A percentile compares a stretch with the other conserved stretches of the same genome.
Conservation (phyloP, 1,140 invertebrate genomes). For the Aphis gossypii region DNA sequence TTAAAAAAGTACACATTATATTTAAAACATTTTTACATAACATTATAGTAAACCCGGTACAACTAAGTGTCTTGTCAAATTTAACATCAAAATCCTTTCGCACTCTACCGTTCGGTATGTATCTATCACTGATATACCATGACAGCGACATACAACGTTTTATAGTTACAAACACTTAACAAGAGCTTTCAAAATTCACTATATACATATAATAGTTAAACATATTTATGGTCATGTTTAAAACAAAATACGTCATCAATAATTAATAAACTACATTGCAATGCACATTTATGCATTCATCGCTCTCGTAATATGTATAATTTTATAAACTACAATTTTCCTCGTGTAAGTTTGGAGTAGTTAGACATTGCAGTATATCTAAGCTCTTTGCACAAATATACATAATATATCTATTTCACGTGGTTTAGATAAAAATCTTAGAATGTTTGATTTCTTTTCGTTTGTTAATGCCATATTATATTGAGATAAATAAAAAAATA, state of each 20-base stretch:
- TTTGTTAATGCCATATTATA: not conserved
- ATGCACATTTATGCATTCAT: no score
- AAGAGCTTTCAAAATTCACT: no score
- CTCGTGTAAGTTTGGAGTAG: not conserved
- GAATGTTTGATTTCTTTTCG: not conserved
- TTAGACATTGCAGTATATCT: not conserved
- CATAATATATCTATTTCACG: no score
- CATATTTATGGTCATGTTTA: not conserved
- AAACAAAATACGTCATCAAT: not conserved
- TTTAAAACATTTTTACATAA: no score
- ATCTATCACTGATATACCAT: not conserved
- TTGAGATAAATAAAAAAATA: no score
- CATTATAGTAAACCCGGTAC: no score
- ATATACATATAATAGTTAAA: no score
- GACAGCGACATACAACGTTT: not conserved
- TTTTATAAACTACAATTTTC: not conserved
- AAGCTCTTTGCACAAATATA: not conserved
- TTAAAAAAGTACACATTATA: no score
- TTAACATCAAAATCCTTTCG: not conserved
- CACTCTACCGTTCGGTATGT: not conserved
- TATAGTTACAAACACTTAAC: no score
- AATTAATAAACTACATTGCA: not conserved
- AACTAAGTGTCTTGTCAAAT: not conserved
- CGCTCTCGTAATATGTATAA: no score
- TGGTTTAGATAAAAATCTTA: not conserved